phyloP scores from a whole-genome alignment of 2,888 invertebrate genomes.

The Apodemia hepburni region DNA sequence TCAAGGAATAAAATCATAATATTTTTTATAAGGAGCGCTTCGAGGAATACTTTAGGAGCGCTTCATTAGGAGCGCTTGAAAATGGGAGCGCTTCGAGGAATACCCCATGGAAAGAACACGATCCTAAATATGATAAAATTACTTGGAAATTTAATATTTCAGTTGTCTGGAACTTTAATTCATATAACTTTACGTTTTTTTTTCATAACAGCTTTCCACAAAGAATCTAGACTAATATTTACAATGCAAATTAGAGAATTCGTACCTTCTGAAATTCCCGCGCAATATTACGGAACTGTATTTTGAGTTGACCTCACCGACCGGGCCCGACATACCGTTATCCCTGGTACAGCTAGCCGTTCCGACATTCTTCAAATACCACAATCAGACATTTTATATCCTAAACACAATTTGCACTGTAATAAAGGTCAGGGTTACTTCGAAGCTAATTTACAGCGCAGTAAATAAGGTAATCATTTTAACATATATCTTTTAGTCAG shows the following conservation, averaged over 20 bases:
- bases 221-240: background rate
- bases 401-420: slow-evolving; percentile 2
- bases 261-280: background rate
- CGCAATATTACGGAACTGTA: background rate
- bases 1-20: too few relatives aligned
- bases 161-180: too few relatives aligned
- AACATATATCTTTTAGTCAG: background rate
- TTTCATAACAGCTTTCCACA: background rate
- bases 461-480: background rate
- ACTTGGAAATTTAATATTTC: too few relatives aligned
- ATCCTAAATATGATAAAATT: too few relatives aligned
- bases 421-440: background rate
- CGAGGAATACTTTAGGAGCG: too few relatives aligned
- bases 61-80: too few relatives aligned
- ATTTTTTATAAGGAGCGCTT: too few relatives aligned
- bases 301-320: slow-evolving; percentile 1
- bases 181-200: background rate
- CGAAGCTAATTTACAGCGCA: background rate
- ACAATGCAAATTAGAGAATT: background rate
- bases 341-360: background rate
- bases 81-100: too few relatives aligned
- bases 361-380: background rate
- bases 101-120: too few relatives aligned
- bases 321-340: background rate
- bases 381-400: slow-evolving; percentile 2